These are phyloP conservation scores for Tetraodon nigroviridis DNA, from an alignment of 2,113 vertebrate species.

Conservation along the genomic window DNA sequence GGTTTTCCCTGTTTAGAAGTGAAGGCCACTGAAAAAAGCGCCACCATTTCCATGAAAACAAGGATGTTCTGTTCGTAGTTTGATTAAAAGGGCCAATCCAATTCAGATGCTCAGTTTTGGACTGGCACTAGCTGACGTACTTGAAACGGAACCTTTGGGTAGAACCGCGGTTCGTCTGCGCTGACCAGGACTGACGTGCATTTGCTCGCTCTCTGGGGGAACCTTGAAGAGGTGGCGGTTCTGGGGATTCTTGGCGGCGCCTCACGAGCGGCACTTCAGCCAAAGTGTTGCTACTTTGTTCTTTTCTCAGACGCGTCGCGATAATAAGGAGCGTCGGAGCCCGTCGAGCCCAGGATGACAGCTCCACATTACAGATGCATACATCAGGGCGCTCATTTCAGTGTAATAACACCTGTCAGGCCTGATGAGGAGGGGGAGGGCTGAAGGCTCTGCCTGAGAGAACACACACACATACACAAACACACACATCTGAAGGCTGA, in stretches of 20 bases:
- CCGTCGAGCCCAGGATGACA: conserved; percentile 69
- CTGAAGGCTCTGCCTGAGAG: conserved; percentile 56
- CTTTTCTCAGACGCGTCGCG: conserved; percentile 48
- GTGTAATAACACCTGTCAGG: conserved; percentile 72
- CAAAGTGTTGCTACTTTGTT: conserved; percentile 58
- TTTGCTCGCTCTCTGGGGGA: conserved; percentile 44
- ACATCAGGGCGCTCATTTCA: conserved; percentile 71
- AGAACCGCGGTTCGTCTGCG: conserved; percentile 27
- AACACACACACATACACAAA: conserved; percentile 16
- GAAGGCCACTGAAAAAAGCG: too few species aligned
- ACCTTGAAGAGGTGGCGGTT: conserved; percentile 34
- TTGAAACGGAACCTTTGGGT: conserved; percentile 1
- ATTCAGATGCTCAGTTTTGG: conserved; percentile 10
- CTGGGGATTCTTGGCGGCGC: conserved; percentile 29
- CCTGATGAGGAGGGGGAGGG: conserved; percentile 54
- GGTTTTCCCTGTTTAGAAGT: too few species aligned
- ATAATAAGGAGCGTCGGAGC: conserved; percentile 65
- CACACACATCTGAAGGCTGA: conserved; percentile 11
- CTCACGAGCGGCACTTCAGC: conserved; percentile 43
- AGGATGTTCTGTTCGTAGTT: neutral
- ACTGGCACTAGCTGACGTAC: neutral
- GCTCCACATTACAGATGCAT: conserved; percentile 71
- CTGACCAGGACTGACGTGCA: conserved; percentile 45
- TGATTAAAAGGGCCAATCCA: conserved; percentile 1
- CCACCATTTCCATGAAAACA: neutral